Evolutionary conservation across 2,113 vertebrate genomes (phyloP), one percentile per base, ranked within the genome.

Genomic region (Aleadryas rufinucha): DNA sequence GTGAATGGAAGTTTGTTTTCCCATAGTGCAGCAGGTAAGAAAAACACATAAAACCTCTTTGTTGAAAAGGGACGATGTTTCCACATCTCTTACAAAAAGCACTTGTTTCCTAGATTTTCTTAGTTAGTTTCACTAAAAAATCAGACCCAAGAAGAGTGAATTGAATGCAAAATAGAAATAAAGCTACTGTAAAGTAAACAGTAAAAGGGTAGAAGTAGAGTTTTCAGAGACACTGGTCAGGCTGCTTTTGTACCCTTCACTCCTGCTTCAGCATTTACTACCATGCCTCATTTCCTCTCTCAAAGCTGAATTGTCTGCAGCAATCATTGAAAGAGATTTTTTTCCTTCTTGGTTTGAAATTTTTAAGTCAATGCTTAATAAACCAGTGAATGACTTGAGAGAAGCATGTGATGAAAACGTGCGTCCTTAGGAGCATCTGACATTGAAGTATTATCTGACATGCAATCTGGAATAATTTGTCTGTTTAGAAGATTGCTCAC

Each of bases 1-100:
- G 69, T 87, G 28, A 86, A 89, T 90, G 35, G 39, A 77, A 87
- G 60, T 85, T 95, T 93, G n/a, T 84, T 95, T 92, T 41, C 44
- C 56, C 52, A 7, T 44, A 50, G 53, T n/a, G 16, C n/a, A 61
- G 65, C 70, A 84, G 68, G 77, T 86, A 90, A 84, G 52, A 50
- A 84, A 90, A 91, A 82, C 27, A 65, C 64, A 80, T 52, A 90
- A 78, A 85, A 53, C n/a, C 39, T 71, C 66, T 79, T 74, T 78
- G 61, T 90, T 6, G 13, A 80, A 92, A 85, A 85, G 57, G 52
- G 47, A 56, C 2, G 2, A 47, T 42, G 31, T 82, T 93, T 50
- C 4, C 71, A 76, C 33, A 31, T 75, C 61, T 85, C 52, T 63
- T 64, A 88, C 41, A 92, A 88, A 83, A 96, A 83, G 28, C 49